Evolutionary conservation across 2,113 vertebrate species (phyloP).

Genomic region (Trematomus loennbergii): DNA sequence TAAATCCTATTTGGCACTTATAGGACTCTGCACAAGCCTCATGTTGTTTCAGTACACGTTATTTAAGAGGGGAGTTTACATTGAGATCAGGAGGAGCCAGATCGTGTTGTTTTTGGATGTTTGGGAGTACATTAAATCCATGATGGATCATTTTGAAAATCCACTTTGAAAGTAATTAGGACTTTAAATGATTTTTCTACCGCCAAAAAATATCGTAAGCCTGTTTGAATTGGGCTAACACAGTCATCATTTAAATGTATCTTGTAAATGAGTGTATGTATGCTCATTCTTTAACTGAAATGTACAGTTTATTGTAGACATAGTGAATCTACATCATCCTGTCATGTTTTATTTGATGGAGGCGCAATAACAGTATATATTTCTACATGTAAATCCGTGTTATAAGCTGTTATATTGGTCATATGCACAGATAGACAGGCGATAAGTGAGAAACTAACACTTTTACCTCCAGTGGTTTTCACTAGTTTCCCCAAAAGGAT

Average conservation of each 20-base stretch:
- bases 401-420: not conserved
- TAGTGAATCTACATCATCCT: not conserved
- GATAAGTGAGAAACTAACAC: not conserved
- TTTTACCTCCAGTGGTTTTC: not conserved
- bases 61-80: too few species aligned
- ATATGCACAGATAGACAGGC: conserved; percentile 10
- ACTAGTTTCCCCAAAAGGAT: not conserved
- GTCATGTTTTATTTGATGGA: not conserved
- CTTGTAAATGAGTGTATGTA: not conserved
- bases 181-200: not conserved
- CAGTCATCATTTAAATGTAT: not conserved
- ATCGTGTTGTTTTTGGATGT: too few species aligned
- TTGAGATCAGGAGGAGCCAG: not conserved
- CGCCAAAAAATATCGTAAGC: not conserved
- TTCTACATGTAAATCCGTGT: not conserved
- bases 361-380: not conserved
- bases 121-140: too few species aligned
- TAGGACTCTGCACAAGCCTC: too few species aligned
- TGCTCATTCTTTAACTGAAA: not conserved
- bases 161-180: not conserved
- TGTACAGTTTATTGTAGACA: not conserved
- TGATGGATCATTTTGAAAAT: not conserved
- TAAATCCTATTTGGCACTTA: too few species aligned
- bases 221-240: not conserved
- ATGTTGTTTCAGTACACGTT: too few species aligned